Evolutionary conservation across 2,797 vertebrate genomes (phyloP).

Genomic region (Myotis findleyi): DNA sequence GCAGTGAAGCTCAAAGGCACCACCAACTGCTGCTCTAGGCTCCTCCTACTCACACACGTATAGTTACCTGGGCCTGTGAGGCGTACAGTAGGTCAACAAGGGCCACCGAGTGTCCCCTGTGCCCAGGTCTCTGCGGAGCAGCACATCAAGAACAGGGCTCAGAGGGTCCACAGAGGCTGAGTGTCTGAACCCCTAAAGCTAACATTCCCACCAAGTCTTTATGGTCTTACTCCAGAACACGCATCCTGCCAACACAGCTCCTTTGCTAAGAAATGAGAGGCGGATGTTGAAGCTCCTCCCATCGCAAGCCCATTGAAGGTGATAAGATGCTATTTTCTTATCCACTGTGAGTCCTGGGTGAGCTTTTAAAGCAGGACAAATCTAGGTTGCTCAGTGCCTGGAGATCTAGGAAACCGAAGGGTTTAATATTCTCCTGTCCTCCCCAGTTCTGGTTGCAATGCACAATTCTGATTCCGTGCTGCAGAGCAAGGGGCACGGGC

Average conservation of each 20-base stretch:
- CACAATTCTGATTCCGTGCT: neutral
- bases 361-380: conserved; percentile 31
- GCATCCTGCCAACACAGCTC: rapidly evolving
- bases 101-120: neutral
- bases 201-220: neutral
- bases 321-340: neutral
- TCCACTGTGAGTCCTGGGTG: neutral
- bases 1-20: rapidly evolving
- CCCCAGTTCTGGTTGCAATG: neutral
- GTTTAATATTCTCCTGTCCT: neutral
- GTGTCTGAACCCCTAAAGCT: neutral
- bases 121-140: neutral
- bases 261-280: neutral
- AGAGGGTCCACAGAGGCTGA: too few relatives aligned
- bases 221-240: neutral
- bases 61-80: too few relatives aligned
- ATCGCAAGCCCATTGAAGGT: neutral
- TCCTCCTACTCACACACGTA: neutral
- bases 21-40: rapidly evolving
- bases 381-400: neutral
- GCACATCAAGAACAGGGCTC: neutral
- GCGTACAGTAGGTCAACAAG: neutral
- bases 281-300: neutral
- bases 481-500: neutral
- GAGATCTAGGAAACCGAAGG: neutral